Evolutionary conservation across 1,140 invertebrate genomes (phyloP), one percentile per base, ranked within the genome.

Genomic region (Caenorhabditis latens): DNA sequence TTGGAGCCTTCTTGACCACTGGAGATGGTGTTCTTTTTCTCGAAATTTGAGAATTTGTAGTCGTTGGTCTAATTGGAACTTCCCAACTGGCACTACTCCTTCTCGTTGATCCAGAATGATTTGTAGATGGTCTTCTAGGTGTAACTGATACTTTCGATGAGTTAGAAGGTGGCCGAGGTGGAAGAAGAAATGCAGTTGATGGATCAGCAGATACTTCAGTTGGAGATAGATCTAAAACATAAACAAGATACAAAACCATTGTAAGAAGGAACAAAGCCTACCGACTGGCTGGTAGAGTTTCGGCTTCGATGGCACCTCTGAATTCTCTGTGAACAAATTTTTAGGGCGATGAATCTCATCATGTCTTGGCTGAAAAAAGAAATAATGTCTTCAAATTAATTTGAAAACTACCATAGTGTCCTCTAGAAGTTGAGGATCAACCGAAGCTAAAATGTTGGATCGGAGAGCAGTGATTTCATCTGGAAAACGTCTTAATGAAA

Each of bases 381-480:
- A 6, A n/a, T n/a, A 84, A 32, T 2, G 32, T 32, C 32, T 32
- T 32, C 32, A 32, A 32, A 32, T 32, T 32, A 1, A 32, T 32
- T 32, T 32, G 32, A 32, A 32, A 32, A 32, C n/a, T 84, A 88
- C 87, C 40, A 55, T 63, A 9, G 61, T 75, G 13, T 87, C 83
- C 48, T 87, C 87, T 16, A 86, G 46, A 2, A 88, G 42, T 57
- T 55, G 16, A n/a, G 75, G 55, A 57, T 88, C 85, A 53, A 88
- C 82, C 7, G 79, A 83, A 14, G 85, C 83, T 6, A 88, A 85
- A 42, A 84, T 87, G 21, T 86, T 55, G 4, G 83, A 48, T 2
- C 88, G 58, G 4, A 89, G 57, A 14, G 86, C 55, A 48, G 89
- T 84, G 24, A 89, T 89, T 71, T 89, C 88, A 63, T 88, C 84